Conservation (phyloP, 1,140 invertebrate genomes). For the Papilio aristodemus region DNA sequence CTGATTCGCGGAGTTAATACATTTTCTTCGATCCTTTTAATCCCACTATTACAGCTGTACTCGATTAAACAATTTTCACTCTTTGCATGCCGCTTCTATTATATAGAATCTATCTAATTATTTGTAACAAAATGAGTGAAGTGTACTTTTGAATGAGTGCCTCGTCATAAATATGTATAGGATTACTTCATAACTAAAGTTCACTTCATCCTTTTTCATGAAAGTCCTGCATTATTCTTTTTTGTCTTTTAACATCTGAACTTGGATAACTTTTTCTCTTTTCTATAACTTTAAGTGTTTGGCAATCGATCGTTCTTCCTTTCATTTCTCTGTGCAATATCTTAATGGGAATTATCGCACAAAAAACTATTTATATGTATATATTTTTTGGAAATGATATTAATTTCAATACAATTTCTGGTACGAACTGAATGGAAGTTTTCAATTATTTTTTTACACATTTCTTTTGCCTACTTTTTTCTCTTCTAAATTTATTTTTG, state of each 20-base stretch:
- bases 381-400: slow-evolving; percentile 22
- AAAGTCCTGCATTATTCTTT: slow-evolving; percentile 51
- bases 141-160: slow-evolving; percentile 37
- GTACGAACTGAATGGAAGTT: slow-evolving; percentile 54
- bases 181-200: slow-evolving; percentile 34
- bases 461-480: slow-evolving; percentile 67
- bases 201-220: slow-evolving; percentile 57
- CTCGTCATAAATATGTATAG: slow-evolving; percentile 27
- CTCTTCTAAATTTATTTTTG: slow-evolving; percentile 61
- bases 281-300: slow-evolving; percentile 47
- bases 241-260: slow-evolving; percentile 43
- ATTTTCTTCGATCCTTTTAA: slow-evolving; percentile 67
- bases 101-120: slow-evolving; percentile 60
- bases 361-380: slow-evolving; percentile 6
- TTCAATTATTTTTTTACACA: slow-evolving; percentile 63
- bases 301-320: slow-evolving; percentile 47
- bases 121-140: slow-evolving; percentile 53
- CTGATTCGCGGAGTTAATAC: slow-evolving; percentile 61
- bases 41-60: slow-evolving; percentile 72
- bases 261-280: slow-evolving; percentile 54
- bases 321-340: slow-evolving; percentile 53
- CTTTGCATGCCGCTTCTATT: slow-evolving; percentile 77
- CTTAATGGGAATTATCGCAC: slow-evolving; percentile 40
- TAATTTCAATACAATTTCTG: slow-evolving; percentile 33
- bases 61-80: slow-evolving; percentile 69